Evolutionary conservation across 2,113 vertebrate species (phyloP), one percentile per base, ranked within the genome.

Genomic region (Zootoca vivipara): DNA sequence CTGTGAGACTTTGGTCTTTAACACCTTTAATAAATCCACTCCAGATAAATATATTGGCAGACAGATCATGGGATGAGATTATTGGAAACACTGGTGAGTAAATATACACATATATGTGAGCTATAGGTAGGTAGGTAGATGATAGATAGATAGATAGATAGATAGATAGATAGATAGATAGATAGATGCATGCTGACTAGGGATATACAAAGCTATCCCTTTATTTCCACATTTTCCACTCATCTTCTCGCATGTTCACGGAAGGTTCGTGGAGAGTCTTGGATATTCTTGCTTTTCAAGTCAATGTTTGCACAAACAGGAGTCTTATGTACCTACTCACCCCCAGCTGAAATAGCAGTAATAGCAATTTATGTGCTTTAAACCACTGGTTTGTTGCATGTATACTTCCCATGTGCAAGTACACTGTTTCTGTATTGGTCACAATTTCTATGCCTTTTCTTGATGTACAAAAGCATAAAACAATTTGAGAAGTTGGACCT

Each of bases 1-100:
- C 99, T 5, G 98, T 99, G 90, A 96, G 99, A 78, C 97, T 99
- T 28, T 99, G 99, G 99, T 99, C 99, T 5, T 92, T 99, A 90
- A 96, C 98, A 0, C 97, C 99, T 4, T 96, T 99, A 83, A 97
- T 99, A 91, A 96, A 97, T 3, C 97, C 98, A n/a, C 95, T 99
- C 85, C 97, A 98, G 89, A 97, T 99, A 82, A 98, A 97, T 93
- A 97, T 99, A 85, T 90, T 99, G 82, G 97, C 97, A 40, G 97
- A 98, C 40, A 97, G 97, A 92, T 94, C 97, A 30, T 99, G 98
- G 99, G 99, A 99, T 87, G 98, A 98, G 89, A 97, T 99, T 88
- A 97, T 99, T 0, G 97, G 99, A 28, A 99, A 98, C 96, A 98
- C 97, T 12, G 99, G 99, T 98, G 94, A 92, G 94, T 83, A 82